Evolutionary conservation across 2,797 vertebrate species (phyloP).

Genomic region (Gymnothorax reevesii): DNA sequence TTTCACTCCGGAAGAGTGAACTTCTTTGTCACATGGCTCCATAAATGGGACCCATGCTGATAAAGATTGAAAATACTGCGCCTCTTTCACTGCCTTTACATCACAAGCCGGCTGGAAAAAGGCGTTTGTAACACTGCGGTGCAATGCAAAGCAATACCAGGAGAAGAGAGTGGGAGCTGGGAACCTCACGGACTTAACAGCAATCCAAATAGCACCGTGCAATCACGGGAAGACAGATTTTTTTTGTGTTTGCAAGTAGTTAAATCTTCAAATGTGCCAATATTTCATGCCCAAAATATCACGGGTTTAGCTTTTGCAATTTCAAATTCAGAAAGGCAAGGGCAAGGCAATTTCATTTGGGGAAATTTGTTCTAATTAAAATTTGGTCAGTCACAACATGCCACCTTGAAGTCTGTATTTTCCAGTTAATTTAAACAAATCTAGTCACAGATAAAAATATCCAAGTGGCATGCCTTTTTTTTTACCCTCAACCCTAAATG

Average conservation of each 20-base stretch:
- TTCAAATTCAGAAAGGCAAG: background rate
- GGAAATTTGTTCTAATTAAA: background rate
- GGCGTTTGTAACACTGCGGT: constrained; percentile 40
- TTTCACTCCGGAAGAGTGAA: constrained; percentile 26
- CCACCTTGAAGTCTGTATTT: background rate
- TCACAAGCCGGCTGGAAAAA: constrained; percentile 7
- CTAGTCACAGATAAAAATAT: background rate
- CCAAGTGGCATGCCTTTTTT: background rate
- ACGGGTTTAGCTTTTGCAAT: background rate
- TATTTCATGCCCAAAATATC: background rate
- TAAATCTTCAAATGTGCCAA: background rate
- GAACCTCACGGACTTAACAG: constrained; percentile 12
- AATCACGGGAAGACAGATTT: background rate
- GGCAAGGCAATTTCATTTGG: background rate
- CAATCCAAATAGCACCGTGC: constrained; percentile 15
- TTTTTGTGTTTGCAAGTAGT: background rate
- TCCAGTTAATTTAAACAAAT: background rate
- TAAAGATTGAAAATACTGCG: constrained; percentile 29
- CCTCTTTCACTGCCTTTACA: constrained; percentile 11
- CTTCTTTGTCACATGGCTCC: constrained; percentile 2
- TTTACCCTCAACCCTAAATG: background rate
- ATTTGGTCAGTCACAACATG: background rate
- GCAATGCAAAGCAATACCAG: constrained; percentile 22
- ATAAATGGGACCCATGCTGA: constrained; percentile 30
- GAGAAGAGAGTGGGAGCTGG: constrained; percentile 19